Percentiles rank a stretch among this genome's conserved stretches.
Evolutionary conservation across 2,113 vertebrate species (phyloP).

Genomic region (Lamprotornis superbus): DNA sequence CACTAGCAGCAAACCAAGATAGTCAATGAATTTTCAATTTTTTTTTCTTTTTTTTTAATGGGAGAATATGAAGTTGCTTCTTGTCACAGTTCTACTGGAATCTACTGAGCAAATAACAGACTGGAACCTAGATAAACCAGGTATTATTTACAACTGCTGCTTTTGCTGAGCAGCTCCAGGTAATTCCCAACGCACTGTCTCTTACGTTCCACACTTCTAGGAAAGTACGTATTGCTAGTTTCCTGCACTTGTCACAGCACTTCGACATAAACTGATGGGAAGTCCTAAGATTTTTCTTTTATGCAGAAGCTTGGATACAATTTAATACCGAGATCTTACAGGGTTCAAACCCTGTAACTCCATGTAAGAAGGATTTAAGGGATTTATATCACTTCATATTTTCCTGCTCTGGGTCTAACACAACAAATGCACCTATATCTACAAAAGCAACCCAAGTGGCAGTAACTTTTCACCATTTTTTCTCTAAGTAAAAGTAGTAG

Average conservation of each 20-base stretch:
- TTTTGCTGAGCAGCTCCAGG: not conserved
- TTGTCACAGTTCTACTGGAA: not conserved
- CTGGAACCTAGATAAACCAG: not conserved
- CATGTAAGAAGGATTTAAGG: not conserved
- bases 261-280: not conserved
- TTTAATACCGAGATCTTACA: not conserved
- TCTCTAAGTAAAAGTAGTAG: not conserved
- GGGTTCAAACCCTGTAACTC: not conserved
- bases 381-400: not conserved
- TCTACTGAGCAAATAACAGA: not conserved
- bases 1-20: not conserved
- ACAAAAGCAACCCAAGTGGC: not conserved
- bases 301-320: not conserved
- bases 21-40: not conserved
- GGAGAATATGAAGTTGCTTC: not conserved
- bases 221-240: rapidly evolving
- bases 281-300: not conserved
- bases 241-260: not conserved
- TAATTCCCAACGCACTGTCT: not conserved
- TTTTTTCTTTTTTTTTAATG: not conserved
- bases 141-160: not conserved
- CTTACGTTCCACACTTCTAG: not conserved
- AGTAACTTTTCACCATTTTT: not conserved
- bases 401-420: not conserved
- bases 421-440: not conserved